These are phyloP conservation scores for Lacanobia oleracea DNA, from an alignment of 2,888 invertebrate genomes.

Conservation along the genomic window DNA sequence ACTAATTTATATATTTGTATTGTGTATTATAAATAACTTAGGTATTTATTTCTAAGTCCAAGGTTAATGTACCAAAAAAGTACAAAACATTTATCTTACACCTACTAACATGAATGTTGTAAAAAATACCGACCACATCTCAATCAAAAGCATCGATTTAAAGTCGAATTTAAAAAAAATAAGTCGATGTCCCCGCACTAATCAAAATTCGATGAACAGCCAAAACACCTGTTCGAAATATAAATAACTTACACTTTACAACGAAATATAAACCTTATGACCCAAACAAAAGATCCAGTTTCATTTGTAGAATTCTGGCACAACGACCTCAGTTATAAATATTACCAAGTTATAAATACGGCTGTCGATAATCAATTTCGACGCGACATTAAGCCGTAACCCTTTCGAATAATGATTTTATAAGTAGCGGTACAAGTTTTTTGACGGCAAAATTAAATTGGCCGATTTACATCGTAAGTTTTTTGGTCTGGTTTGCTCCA, in stretches of 20 bases:
- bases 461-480: constrained; percentile 51
- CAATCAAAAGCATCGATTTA: constrained; percentile 51
- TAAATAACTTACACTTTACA: constrained; percentile 40
- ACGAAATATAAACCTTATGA: constrained; percentile 23
- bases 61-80: constrained; percentile 24
- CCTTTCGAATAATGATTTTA: constrained; percentile 43
- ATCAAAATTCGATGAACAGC: constrained; percentile 68
- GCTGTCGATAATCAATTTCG: constrained; percentile 56
- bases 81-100: constrained; percentile 22
- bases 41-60: constrained; percentile 12
- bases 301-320: constrained; percentile 11
- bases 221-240: constrained; percentile 60
- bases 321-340: constrained; percentile 38
- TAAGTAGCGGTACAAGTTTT: constrained; percentile 49
- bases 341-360: constrained; percentile 59
- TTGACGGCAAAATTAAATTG: constrained; percentile 60
- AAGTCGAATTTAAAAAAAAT: constrained; percentile 59
- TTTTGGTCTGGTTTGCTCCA: constrained; percentile 55
- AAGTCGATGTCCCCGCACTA: constrained; percentile 71
- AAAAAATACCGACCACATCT: constrained; percentile 45
- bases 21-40: background rate
- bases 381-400: constrained; percentile 41
- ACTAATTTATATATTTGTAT: too few relatives aligned
- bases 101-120: constrained; percentile 19
- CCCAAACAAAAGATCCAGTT: constrained; percentile 1